phyloP scores from a whole-genome alignment of 2,797 vertebrate genomes.

The Sebastes matsubarae region DNA sequence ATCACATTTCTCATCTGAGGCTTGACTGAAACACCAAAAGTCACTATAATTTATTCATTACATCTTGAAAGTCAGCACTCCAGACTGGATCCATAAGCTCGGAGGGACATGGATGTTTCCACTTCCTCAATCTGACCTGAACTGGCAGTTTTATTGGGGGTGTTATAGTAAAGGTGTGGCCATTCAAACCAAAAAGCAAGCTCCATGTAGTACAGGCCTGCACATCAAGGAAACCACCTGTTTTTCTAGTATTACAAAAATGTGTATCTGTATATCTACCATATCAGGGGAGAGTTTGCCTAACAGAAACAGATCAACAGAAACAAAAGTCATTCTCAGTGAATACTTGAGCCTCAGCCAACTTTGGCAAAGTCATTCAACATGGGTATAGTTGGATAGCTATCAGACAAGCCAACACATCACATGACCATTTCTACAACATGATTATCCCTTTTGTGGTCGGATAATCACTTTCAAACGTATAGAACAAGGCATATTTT shows the following conservation, averaged over 20 bases:
- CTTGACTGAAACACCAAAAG: constrained; percentile 29
- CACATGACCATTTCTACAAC: constrained; percentile 60
- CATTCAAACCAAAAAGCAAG: constrained; percentile 23
- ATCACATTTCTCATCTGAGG: constrained; percentile 38
- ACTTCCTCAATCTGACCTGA: constrained; percentile 23
- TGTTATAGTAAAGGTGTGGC: constrained; percentile 41
- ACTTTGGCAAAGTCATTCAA: constrained; percentile 35
- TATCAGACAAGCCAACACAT: constrained; percentile 24
- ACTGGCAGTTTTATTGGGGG: not conserved
- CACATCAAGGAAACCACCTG: not conserved
- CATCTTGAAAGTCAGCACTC: constrained; percentile 30
- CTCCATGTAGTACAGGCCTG: not conserved
- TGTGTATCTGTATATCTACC: not conserved
- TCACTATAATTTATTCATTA: constrained; percentile 53
- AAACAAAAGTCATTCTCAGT: not conserved
- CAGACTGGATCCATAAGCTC: constrained; percentile 2
- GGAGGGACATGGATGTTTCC: not conserved
- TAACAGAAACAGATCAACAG: not conserved
- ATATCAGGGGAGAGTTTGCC: not conserved
- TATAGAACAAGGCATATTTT: not conserved
- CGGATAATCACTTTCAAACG: constrained; percentile 11
- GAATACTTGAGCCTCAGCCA: constrained; percentile 2
- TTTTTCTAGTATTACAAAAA: not conserved
- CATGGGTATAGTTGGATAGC: not conserved
- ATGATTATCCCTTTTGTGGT: constrained; percentile 20